A percentile compares a stretch with the other conserved stretches of the same genome.
These are phyloP conservation scores for Tamias sibiricus DNA, from an alignment of 2,113 vertebrate genomes.

Conservation along the genomic window DNA sequence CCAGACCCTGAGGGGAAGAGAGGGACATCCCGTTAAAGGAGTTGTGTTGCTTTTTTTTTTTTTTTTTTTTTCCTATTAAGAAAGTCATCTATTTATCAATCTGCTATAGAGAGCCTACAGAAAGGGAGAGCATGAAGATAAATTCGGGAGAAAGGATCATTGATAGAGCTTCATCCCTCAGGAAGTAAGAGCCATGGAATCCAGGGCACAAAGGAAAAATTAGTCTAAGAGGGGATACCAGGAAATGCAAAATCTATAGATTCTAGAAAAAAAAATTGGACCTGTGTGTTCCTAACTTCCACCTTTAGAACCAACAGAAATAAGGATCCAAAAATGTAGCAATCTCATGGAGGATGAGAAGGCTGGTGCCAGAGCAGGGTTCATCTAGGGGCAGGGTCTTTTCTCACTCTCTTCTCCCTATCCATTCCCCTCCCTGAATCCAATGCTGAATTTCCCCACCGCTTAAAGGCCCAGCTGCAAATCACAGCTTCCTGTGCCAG, in stretches of 20 bases:
- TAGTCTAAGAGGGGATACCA: neutral
- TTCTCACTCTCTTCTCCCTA: neutral
- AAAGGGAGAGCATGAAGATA: neutral
- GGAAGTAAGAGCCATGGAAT: neutral
- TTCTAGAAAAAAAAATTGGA: neutral
- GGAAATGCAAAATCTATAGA: neutral
- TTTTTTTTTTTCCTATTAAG: neutral
- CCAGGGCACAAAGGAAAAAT: neutral
- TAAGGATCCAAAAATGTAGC: neutral
- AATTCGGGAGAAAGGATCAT: neutral
- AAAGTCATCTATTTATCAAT: neutral
- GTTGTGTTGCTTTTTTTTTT: neutral
- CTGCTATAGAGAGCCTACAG: neutral
- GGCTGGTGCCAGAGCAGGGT: neutral
- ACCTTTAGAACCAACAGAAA: neutral
- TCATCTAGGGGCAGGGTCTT: rapidly evolving
- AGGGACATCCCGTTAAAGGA: neutral
- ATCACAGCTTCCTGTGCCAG: neutral
- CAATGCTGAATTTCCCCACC: neutral
- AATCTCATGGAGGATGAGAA: neutral
- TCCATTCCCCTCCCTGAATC: neutral
- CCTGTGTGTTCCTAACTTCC: no score
- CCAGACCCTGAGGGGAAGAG: neutral
- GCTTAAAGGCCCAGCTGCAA: neutral
- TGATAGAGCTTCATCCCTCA: neutral